Evolutionary conservation across 2,797 vertebrate genomes (phyloP).

Genomic region (Craterocephalus amniculus): DNA sequence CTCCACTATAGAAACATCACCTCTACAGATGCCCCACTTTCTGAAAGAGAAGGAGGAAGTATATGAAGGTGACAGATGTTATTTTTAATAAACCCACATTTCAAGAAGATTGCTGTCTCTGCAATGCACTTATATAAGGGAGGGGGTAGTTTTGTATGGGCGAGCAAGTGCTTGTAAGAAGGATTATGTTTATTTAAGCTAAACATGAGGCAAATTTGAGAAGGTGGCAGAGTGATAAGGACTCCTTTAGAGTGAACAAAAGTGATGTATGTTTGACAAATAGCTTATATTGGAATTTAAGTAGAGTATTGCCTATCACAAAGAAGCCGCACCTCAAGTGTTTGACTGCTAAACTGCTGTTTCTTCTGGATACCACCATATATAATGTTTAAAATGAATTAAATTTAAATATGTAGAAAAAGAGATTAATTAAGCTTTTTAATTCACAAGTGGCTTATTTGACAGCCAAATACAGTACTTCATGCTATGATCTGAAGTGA

Average conservation of each 20-base stretch:
- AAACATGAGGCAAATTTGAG: slow-evolving; percentile 49
- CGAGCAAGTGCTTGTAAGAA: slow-evolving; percentile 12
- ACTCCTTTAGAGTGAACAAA: slow-evolving; percentile 40
- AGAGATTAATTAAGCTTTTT: slow-evolving; percentile 49
- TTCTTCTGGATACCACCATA: slow-evolving; percentile 30
- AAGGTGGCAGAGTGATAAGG: slow-evolving; percentile 51
- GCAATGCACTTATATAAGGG: slow-evolving; percentile 19
- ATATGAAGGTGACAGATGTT: slow-evolving; percentile 48
- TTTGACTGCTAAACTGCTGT: slow-evolving; percentile 40
- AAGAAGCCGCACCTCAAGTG: slow-evolving; percentile 34
- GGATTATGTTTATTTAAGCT: slow-evolving; percentile 13
- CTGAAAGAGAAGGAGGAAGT: slow-evolving; percentile 25
- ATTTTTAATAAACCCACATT: slow-evolving; percentile 32
- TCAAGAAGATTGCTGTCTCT: slow-evolving; percentile 42
- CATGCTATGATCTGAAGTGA: slow-evolving; percentile 59
- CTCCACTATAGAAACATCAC: slow-evolving; percentile 68
- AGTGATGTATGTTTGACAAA: slow-evolving; percentile 29
- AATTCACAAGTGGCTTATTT: slow-evolving; percentile 48
- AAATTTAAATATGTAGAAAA: slow-evolving; percentile 26
- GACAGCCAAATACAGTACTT: slow-evolving; percentile 40
- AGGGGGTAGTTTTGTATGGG: slow-evolving; percentile 4
- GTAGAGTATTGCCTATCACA: slow-evolving; percentile 25
- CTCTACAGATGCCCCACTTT: slow-evolving; percentile 67
- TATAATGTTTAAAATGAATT: slow-evolving; percentile 42
- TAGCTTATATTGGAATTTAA: slow-evolving; percentile 45